Base-by-base conservation (phyloP, 2,797 vertebrate species). In the Catharus ustulatus region DNA sequence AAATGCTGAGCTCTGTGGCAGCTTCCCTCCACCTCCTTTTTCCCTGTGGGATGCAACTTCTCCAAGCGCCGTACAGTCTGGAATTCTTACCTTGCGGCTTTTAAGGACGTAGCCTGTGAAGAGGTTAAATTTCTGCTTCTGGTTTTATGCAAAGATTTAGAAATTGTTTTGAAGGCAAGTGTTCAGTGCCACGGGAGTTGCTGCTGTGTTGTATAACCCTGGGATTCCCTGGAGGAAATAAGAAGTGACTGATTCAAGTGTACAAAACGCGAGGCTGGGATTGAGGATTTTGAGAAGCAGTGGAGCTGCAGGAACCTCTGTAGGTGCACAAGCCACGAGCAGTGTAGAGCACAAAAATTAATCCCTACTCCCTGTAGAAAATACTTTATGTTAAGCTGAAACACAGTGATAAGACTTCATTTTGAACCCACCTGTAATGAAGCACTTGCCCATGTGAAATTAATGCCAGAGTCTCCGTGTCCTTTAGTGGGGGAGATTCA, bases 81-180 rank as follows among this genome's bases (percentile, higher is more conserved):
- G 45, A 87, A 36, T 62, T 59, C 29, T 58, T 19, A 23, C 38
- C 90, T 95, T 94, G 62, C 79, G 72, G 87, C 88, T 96, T 95
- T 94, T 87, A 9, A 57, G 27, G 78, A 32, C 5, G 32, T 88
- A 67, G 76, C 34, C 76, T 76, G 20, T 61, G 59, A 62, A 27
- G 16, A 86, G 27, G 18, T 71, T 91, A 94, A 84, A 82, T 75
- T 49, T 32, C 15, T 68, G 7, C 36, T 82, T 52, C 45, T 69
- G 58, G 30, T 49, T 80, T 72, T 40, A 3, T 13, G 12, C 49
- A 49, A 62, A 76, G n/a, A 17, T 89, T 51, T 29, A 82, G 57
- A 59, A 89, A 5, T 67, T 58, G 1, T 90, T 49, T 69, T 57
- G 75, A 62, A 34, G 40, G 54, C 10, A 29, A 0, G 19, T 1